A percentile compares a stretch with the other conserved stretches of the same genome.
Conservation (phyloP, 2,888 invertebrate genomes). For the Crossocerus cetratus region DNA sequence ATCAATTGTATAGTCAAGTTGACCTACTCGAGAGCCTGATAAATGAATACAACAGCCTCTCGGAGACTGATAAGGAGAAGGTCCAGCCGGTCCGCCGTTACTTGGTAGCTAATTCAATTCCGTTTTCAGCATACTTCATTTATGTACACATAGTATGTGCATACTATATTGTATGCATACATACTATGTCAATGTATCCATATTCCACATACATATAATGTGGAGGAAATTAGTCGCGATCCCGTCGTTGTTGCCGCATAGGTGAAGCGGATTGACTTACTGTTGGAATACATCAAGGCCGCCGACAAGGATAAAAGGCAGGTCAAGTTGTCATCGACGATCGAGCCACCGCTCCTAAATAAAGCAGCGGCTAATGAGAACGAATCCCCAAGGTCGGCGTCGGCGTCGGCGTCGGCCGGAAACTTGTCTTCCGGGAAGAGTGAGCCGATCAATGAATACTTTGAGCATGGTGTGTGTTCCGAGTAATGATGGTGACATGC, state of each 20-base stretch:
- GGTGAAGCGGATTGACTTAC: constrained; percentile 53
- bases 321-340: not conserved
- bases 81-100: constrained; percentile 67
- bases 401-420: too few species aligned
- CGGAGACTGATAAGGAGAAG: constrained; percentile 61
- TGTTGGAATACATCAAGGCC: constrained; percentile 57
- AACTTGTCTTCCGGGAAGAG: constrained; percentile 1
- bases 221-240: not conserved
- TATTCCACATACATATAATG: not conserved
- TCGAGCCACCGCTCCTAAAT: constrained; percentile 4
- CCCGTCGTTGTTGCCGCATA: not conserved
- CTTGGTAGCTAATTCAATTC: constrained; percentile 58
- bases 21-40: constrained; percentile 60
- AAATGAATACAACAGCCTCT: constrained; percentile 62
- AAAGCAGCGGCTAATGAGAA: constrained; percentile 30
- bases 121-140: too few species aligned
- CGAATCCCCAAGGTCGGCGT: constrained; percentile 1
- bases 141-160: too few species aligned
- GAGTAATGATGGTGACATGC: not conserved
- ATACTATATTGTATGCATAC: too few species aligned
- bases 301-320: constrained; percentile 43
- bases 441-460: not conserved
- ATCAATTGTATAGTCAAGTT: constrained; percentile 59
- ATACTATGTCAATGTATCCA: not conserved
- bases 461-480: constrained; percentile 14